These are phyloP conservation scores for Philaenus spumarius DNA, from an alignment of 1,140 invertebrate species.

Conservation along the genomic window DNA sequence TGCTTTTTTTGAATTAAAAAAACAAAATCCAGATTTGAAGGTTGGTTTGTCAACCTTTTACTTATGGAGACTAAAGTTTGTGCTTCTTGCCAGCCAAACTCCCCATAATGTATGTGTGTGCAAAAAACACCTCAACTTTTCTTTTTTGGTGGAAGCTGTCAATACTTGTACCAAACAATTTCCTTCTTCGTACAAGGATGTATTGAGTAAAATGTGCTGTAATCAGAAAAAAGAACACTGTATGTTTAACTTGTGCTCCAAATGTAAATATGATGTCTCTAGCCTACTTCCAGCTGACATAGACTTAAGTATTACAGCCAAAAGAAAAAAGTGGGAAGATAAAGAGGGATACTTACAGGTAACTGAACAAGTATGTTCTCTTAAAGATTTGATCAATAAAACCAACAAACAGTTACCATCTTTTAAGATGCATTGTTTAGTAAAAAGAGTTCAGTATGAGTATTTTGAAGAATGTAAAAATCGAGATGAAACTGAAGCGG, in stretches of 20 bases:
- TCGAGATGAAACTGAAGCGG: no score
- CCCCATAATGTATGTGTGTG: slow-evolving; percentile 13
- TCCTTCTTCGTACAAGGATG: neutral
- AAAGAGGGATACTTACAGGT: no score
- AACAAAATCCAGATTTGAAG: neutral
- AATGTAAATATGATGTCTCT: neutral
- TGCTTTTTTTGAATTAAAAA: slow-evolving; percentile 2
- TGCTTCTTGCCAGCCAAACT: slow-evolving; percentile 9
- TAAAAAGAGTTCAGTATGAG: no score
- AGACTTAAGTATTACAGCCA: no score
- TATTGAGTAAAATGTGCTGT: slow-evolving; percentile 4
- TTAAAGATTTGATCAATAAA: neutral
- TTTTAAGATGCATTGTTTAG: no score
- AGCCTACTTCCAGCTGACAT: no score
- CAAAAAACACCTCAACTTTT: slow-evolving; percentile 8
- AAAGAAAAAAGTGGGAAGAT: neutral
- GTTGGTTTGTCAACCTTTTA: slow-evolving; percentile 5
- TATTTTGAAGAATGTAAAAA: no score
- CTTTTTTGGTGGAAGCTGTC: neutral
- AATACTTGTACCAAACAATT: neutral
- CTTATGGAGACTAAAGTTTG: slow-evolving; percentile 2
- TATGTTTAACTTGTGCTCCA: neutral
- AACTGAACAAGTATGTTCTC: no score
- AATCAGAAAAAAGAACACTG: slow-evolving; percentile 6
- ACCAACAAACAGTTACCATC: no score